Evolutionary conservation across 2,113 vertebrate genomes (phyloP).

Genomic region (Dipodomys stephensi): DNA sequence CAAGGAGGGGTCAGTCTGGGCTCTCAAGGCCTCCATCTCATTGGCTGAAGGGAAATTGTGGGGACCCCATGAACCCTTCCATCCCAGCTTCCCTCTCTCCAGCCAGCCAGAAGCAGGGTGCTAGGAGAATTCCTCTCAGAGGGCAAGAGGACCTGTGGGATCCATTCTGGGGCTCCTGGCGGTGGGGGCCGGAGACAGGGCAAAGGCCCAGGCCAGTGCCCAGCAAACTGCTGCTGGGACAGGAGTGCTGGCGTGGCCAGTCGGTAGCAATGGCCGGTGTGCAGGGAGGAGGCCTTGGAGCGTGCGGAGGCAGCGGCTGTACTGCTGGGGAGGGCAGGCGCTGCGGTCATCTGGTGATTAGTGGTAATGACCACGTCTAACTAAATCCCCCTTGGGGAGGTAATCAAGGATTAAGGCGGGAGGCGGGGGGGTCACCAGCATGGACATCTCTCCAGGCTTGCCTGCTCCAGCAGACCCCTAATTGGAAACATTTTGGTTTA

Average conservation of each 20-base stretch:
- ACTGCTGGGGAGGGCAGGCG: constrained; percentile 11
- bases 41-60: not conserved
- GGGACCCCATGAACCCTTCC: not conserved
- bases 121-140: not conserved
- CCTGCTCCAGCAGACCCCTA: constrained; percentile 66
- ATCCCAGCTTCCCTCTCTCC: not conserved
- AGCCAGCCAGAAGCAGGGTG: not conserved
- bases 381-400: constrained; percentile 74
- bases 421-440: constrained; percentile 59
- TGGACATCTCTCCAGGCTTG: constrained; percentile 67
- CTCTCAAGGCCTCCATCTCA: not conserved
- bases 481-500: constrained; percentile 81
- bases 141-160: not conserved
- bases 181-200: not conserved
- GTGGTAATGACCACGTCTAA: constrained; percentile 80
- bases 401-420: constrained; percentile 74
- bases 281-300: too few relatives aligned
- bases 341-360: constrained; percentile 77
- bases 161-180: not conserved
- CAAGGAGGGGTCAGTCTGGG: not conserved
- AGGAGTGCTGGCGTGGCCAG: too few relatives aligned
- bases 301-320: too few relatives aligned
- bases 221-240: too few relatives aligned
- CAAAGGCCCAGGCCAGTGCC: not conserved
- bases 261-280: too few relatives aligned